Base-by-base conservation (phyloP, 1,140 invertebrate species). In the Monomorium pharaonis region DNA sequence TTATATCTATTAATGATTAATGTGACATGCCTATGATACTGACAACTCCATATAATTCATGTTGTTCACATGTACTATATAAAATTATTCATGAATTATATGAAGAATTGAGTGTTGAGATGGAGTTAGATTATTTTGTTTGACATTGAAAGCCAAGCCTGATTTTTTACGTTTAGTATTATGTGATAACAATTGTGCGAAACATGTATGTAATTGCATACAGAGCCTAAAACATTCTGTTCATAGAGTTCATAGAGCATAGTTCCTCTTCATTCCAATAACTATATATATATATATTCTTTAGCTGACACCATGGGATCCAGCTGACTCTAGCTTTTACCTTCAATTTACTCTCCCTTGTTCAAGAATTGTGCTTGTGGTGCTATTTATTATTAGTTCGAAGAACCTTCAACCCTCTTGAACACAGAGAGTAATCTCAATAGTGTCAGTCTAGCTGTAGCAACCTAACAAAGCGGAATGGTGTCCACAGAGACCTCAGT, bases 111-210 rank as follows among this genome's bases (percentile, higher is more conserved):
- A 86, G 74, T 75, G 65, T 88, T 81, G 70, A 75, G 75, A 78
- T 86, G 24, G 18, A 42, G 12, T 74, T 75, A 83, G 54, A 86
- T 86, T 70, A 70, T 18, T 69, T 90, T n/a, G n/a, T n/a, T n/a
- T 90, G 84, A 88, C 30, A 42, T 92, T 93, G 88, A 84, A 90
- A 90, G 90, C 92, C 88, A 93, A 92, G 93, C 89, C 91, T 92
- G 74, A 37, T 58, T 56, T 30, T 44, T 33, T 56, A 5, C 60
- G 70, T 86, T 86, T 72, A 56, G 37, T 27, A 44, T 16, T 83
- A 24, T 63, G 16, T 65, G 80, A 84, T 60, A 70, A 37, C 44
- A 83, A 88, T 14, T 67, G 4, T 65, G 44, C 49, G 42, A 78
- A 62, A 62, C 44, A 24, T 72, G 76, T 84, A 74, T 78, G 47